phyloP scores from a whole-genome alignment of 1,140 invertebrate genomes.

The Apis cerana region DNA sequence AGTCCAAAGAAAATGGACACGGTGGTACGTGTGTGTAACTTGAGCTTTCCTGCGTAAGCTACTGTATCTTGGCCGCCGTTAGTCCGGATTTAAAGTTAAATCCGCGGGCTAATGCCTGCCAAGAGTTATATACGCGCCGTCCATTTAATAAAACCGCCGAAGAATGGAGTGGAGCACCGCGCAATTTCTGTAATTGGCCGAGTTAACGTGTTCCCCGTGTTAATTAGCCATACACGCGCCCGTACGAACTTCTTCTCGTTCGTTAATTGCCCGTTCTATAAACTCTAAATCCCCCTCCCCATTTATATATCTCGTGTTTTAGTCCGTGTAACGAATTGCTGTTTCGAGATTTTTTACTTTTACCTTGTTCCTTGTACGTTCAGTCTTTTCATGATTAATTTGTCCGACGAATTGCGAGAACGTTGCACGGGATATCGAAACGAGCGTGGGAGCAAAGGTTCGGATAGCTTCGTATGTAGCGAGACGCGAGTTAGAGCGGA shows the following conservation, averaged over 20 bases:
- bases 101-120: conserved; percentile 44
- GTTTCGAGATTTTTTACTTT: too few species aligned
- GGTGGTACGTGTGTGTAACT: conserved; percentile 54
- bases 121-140: conserved; percentile 27
- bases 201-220: conserved; percentile 11
- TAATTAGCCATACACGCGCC: conserved; percentile 19
- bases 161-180: conserved; percentile 8
- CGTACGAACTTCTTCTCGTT: background rate
- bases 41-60: conserved; percentile 44
- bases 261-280: conserved; percentile 10
- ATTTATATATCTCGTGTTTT: background rate
- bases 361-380: too few species aligned
- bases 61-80: conserved; percentile 49
- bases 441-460: too few species aligned
- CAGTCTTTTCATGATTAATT: too few species aligned
- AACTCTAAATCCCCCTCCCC: background rate
- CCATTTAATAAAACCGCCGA: conserved; percentile 50
- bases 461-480: too few species aligned
- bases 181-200: conserved; percentile 34
- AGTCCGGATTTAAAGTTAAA: conserved; percentile 62
- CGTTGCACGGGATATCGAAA: too few species aligned
- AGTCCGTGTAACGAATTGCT: too few species aligned
- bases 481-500: too few species aligned
- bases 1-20: conserved; percentile 55
- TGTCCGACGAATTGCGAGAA: too few species aligned